Evolutionary conservation across 2,113 vertebrate species (phyloP).

Genomic region (Cygnus atratus): DNA sequence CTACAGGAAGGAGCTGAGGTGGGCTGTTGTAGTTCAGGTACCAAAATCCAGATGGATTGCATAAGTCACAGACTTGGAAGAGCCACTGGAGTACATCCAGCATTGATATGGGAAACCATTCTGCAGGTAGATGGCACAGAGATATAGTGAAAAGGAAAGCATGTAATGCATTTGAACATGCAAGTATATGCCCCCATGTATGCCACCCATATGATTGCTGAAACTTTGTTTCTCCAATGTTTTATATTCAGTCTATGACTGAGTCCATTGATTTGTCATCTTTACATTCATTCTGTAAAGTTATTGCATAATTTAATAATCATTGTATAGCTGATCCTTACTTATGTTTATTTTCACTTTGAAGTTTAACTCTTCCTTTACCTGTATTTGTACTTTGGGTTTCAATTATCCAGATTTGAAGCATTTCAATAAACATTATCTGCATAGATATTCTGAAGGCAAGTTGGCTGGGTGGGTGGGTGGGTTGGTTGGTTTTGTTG

Average conservation of each 20-base stretch:
- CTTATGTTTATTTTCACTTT: background rate
- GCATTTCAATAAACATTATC: background rate
- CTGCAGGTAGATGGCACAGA: accelerated
- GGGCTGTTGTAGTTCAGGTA: background rate
- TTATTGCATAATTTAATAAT: background rate
- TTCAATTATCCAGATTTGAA: background rate
- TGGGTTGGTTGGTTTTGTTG: no score
- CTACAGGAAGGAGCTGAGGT: background rate
- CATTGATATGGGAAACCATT: accelerated
- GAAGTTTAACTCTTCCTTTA: background rate
- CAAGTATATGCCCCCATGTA: background rate
- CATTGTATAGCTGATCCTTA: background rate
- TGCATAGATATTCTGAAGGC: background rate
- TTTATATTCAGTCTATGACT: background rate
- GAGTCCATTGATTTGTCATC: background rate
- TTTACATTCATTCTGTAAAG: background rate
- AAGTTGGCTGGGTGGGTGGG: background rate
- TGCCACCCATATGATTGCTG: background rate
- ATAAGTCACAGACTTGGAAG: background rate
- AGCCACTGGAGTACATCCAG: background rate
- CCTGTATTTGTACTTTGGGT: background rate
- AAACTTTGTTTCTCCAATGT: background rate
- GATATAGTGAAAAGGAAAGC: background rate
- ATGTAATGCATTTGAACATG: background rate
- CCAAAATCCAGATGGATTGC: background rate